A percentile compares a stretch with the other conserved stretches of the same genome.
Conservation (phyloP, 2,113 vertebrate genomes). For the Chauna torquata region DNA sequence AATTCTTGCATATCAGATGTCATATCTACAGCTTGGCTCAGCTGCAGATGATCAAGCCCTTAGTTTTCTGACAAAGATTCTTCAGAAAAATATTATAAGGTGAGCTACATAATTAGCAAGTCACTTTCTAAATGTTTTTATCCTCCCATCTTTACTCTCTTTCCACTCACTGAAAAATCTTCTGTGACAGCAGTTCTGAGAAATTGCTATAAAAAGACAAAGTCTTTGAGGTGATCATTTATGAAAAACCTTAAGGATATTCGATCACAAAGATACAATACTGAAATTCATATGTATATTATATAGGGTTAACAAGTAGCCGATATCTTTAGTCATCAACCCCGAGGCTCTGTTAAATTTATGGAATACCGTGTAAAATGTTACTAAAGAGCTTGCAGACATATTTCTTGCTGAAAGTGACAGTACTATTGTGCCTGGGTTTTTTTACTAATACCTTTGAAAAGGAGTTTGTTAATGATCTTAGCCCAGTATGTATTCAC, state of each 20-base stretch:
- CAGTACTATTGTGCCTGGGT: not conserved
- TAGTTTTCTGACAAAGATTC: not conserved
- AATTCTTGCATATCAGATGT: not conserved
- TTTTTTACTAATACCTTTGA: not conserved
- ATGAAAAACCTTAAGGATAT: not conserved
- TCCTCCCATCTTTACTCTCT: not conserved
- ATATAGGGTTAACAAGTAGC: not conserved
- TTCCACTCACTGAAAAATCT: not conserved
- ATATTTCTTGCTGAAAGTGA: not conserved
- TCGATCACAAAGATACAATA: not conserved
- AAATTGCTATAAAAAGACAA: not conserved
- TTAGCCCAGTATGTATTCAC: not conserved
- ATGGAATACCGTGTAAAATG: not conserved
- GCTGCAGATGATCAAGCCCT: not conserved
- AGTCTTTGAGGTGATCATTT: not conserved
- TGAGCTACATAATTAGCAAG: not conserved
- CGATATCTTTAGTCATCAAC: not conserved
- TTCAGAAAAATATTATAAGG: not conserved
- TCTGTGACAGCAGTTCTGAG: not conserved
- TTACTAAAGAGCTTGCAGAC: not conserved
- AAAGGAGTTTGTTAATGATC: not conserved
- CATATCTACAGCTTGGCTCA: not conserved
- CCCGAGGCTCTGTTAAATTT: not conserved
- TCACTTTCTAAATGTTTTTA: not conserved
- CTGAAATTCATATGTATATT: not conserved